phyloP scores from a whole-genome alignment of 2,888 invertebrate genomes.

The Metopia argyrocephala region DNA sequence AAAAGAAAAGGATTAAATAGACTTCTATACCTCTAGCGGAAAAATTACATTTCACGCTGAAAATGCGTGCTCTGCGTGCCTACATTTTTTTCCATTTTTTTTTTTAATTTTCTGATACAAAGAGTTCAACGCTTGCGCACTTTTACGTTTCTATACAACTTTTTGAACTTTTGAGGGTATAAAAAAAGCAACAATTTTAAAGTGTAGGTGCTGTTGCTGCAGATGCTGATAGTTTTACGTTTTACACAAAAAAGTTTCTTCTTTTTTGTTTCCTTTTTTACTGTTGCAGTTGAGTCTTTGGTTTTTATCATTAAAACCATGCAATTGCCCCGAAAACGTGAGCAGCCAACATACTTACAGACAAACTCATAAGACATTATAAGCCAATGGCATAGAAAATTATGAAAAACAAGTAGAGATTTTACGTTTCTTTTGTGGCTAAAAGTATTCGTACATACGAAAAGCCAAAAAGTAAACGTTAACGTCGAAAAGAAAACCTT shows the following conservation, averaged over 20 bases:
- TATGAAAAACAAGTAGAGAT: background rate
- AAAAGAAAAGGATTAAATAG: background rate
- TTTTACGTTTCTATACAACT: background rate
- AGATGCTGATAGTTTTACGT: background rate
- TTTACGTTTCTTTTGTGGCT: conserved; percentile 5
- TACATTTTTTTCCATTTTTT: too few species aligned
- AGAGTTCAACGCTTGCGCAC: conserved; percentile 26
- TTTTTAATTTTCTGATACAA: background rate
- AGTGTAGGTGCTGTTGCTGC: conserved; percentile 56
- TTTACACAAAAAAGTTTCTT: conserved; percentile 39
- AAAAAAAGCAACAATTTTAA: conserved; percentile 6
- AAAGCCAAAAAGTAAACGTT: background rate
- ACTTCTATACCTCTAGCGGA: conserved; percentile 71
- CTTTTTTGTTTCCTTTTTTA: conserved; percentile 13
- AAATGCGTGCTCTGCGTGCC: conserved; percentile 77
- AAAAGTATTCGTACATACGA: background rate
- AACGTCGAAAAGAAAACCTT: background rate
- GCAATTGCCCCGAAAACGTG: conserved; percentile 62
- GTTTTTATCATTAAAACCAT: conserved; percentile 54
- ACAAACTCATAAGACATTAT: background rate
- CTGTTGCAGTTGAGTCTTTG: background rate
- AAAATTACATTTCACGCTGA: conserved; percentile 77
- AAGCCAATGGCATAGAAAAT: background rate
- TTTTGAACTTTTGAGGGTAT: conserved; percentile 24
- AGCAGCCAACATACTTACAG: conserved; percentile 52